Percentiles rank a stretch among this genome's conserved stretches.
Evolutionary conservation across 53 echinoderm and acorn worm genomes (phyloP).

Genomic region (Stichopus horrens): DNA sequence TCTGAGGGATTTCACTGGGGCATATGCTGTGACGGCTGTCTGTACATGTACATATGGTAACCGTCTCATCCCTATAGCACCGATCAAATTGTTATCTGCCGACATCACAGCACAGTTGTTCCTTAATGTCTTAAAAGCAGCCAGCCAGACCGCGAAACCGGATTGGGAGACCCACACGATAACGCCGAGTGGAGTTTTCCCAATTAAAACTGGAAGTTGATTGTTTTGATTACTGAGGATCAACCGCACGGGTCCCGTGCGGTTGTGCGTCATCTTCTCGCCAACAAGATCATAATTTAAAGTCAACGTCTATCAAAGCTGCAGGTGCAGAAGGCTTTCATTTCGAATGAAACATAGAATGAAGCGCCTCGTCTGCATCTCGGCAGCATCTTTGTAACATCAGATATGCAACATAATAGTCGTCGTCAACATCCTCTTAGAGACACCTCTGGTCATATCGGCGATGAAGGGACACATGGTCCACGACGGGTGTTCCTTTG

Average conservation of each 20-base stretch:
- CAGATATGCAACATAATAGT: no score
- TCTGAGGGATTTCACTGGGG: background rate
- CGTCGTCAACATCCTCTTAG: no score
- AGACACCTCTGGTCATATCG: no score
- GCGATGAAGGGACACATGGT: background rate
- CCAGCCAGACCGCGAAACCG: slow-evolving; percentile 17
- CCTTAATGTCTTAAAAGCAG: background rate
- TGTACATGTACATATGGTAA: background rate
- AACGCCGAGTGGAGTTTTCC: background rate
- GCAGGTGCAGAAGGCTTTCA: background rate
- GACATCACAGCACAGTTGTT: background rate
- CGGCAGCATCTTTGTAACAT: no score
- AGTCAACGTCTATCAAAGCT: background rate
- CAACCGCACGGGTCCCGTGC: slow-evolving; percentile 39
- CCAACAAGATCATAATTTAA: background rate
- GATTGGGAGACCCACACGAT: background rate
- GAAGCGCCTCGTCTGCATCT: no score
- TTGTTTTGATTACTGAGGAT: slow-evolving; percentile 37
- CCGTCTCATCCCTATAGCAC: background rate
- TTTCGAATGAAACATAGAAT: no score
- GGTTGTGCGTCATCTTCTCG: slow-evolving; percentile 37
- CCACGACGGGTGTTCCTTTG: slow-evolving; percentile 46
- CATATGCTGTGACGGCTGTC: background rate
- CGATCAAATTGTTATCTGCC: background rate
- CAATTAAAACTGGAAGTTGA: background rate